A percentile compares a stretch with the other conserved stretches of the same genome.
phyloP scores from a whole-genome alignment of 2,797 vertebrate genomes.

The Pipistrellus pygmaeus region DNA sequence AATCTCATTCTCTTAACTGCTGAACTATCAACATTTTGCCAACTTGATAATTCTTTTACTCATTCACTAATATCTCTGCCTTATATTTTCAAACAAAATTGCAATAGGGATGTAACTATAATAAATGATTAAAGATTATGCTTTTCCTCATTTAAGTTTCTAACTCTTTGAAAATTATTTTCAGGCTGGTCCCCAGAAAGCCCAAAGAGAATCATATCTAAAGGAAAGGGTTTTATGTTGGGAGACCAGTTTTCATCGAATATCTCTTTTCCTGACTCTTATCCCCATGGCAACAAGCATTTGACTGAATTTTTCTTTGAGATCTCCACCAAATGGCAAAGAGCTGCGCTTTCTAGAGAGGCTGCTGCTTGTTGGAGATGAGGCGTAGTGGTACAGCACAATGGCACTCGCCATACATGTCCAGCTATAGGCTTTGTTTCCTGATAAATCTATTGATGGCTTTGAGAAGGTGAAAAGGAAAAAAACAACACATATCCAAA shows the following conservation, averaged over 20 bases:
- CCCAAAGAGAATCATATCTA: background rate
- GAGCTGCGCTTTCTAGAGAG: background rate
- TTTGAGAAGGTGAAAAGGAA: constrained; percentile 27
- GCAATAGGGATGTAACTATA: background rate
- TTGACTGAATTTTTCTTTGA: constrained; percentile 22
- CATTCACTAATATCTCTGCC: constrained; percentile 16
- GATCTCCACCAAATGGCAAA: constrained; percentile 12
- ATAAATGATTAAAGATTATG: background rate
- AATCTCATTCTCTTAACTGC: background rate
- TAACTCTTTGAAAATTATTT: constrained; percentile 39
- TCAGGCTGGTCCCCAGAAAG: background rate
- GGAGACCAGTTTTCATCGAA: constrained; percentile 40
- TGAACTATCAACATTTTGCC: background rate
- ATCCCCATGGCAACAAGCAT: constrained; percentile 51
- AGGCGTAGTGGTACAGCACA: background rate
- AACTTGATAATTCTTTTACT: background rate
- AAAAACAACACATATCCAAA: background rate
- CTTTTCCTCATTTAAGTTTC: constrained; percentile 39
- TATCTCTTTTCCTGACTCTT: background rate
- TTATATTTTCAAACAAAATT: constrained; percentile 55
- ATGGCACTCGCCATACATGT: rapidly evolving
- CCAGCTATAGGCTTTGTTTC: background rate
- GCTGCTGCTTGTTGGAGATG: background rate
- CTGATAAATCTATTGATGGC: background rate
- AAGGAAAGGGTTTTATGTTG: constrained; percentile 41